These are phyloP conservation scores for Glossosoma conforme DNA, from an alignment of 1,140 invertebrate genomes.

Conservation along the genomic window DNA sequence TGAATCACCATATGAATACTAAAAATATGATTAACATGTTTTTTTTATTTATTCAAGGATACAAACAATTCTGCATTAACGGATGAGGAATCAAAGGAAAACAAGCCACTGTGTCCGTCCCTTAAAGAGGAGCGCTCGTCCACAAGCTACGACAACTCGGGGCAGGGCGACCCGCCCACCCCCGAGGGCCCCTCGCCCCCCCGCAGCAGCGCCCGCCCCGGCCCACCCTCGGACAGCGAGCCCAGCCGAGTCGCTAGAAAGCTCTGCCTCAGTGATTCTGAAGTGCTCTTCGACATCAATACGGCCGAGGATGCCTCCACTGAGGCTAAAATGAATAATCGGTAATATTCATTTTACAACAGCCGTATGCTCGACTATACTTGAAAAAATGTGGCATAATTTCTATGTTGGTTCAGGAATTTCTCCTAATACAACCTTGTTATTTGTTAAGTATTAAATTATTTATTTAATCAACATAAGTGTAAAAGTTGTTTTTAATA, in stretches of 20 bases:
- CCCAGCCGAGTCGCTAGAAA: constrained; percentile 7
- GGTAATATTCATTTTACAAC: no score
- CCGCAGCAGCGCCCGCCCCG: constrained; percentile 35
- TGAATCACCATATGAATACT: no score
- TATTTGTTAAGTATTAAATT: no score
- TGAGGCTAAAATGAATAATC: constrained; percentile 19
- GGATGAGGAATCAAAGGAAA: constrained; percentile 53
- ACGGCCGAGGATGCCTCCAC: constrained; percentile 15
- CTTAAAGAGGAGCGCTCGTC: constrained; percentile 35
- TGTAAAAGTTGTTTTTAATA: no score
- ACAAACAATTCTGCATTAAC: constrained; percentile 38
- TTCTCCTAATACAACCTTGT: no score
- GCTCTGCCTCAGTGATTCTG: constrained; percentile 17
- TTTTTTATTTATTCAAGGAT: constrained; percentile 34
- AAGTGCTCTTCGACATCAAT: constrained; percentile 26
- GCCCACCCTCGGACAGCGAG: constrained; percentile 21
- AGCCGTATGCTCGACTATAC: no score
- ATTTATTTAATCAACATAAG: no score
- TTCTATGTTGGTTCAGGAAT: no score
- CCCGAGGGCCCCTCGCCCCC: constrained; percentile 30
- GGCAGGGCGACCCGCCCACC: constrained; percentile 40
- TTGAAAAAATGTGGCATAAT: no score
- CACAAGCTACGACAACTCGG: constrained; percentile 31
- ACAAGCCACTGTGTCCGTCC: constrained; percentile 46
- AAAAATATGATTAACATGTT: no score